Evolutionary conservation across 1,140 invertebrate genomes (phyloP).

Genomic region (Trachymyrmex septentrionalis): DNA sequence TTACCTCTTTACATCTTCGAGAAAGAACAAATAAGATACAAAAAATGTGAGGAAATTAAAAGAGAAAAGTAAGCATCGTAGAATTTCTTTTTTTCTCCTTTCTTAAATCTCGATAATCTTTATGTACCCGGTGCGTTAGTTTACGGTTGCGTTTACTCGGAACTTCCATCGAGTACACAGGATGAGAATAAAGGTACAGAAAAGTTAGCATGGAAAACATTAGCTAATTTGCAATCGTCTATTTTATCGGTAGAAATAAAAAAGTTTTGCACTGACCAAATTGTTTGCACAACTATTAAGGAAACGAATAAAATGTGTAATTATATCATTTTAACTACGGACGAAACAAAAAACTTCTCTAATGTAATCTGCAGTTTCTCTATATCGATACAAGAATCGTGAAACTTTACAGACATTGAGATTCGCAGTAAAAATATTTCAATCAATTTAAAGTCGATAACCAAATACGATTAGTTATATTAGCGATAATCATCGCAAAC

Average conservation of each 20-base stretch:
- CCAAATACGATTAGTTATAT: constrained; percentile 1
- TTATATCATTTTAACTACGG: constrained; percentile 18
- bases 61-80: constrained; percentile 8
- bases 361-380: not conserved
- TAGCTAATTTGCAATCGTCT: constrained; percentile 41
- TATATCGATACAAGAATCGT: not conserved
- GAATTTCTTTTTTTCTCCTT: constrained; percentile 40
- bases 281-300: constrained; percentile 1
- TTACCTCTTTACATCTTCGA: not conserved
- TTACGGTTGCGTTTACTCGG: not conserved
- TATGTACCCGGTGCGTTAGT: constrained; percentile 1
- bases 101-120: constrained; percentile 52
- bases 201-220: constrained; percentile 35
- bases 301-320: not conserved
- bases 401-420: not conserved
- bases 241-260: constrained; percentile 15
- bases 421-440: not conserved
- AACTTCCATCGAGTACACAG: constrained; percentile 32
- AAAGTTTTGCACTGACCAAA: not conserved
- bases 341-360: not conserved
- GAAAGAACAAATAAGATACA: not conserved
- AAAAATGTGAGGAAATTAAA: constrained; percentile 21
- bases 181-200: constrained; percentile 21
- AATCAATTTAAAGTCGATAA: constrained; percentile 19
- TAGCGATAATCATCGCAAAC: constrained; percentile 42